Percentiles rank a stretch among this genome's conserved stretches.
Evolutionary conservation across 2,888 invertebrate species (phyloP).

Genomic region (Eumacrocentrus americanus): DNA sequence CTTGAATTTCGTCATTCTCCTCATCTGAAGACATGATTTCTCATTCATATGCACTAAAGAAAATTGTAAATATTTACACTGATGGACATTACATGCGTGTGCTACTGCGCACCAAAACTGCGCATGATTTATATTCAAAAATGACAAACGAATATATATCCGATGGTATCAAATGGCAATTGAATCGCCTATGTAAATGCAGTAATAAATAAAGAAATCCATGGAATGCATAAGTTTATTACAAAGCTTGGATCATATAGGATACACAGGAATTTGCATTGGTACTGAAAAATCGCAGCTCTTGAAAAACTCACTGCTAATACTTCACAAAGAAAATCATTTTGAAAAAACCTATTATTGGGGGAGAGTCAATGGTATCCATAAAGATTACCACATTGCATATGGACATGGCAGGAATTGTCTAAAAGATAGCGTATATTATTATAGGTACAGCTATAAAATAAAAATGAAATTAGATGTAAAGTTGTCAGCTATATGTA

Average conservation of each 20-base stretch:
- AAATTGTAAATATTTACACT: too few relatives aligned
- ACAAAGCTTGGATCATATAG: constrained; percentile 65
- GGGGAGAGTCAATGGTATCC: constrained; percentile 81
- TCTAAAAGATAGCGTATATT: constrained; percentile 73
- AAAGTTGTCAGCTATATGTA: neutral
- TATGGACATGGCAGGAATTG: constrained; percentile 80
- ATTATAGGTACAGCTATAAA: constrained; percentile 69
- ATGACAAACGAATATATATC: too few relatives aligned
- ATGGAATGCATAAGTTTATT: constrained; percentile 67
- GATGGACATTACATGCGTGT: too few relatives aligned
- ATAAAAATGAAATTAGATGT: constrained; percentile 1
- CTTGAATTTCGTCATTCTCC: constrained; percentile 49
- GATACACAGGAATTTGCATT: constrained; percentile 72
- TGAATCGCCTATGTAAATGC: too few relatives aligned
- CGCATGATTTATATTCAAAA: too few relatives aligned
- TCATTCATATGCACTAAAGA: too few relatives aligned
- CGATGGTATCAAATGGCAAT: too few relatives aligned
- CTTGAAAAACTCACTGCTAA: constrained; percentile 77
- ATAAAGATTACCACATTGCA: constrained; percentile 82
- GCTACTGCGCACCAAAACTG: too few relatives aligned
- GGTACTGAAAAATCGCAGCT: constrained; percentile 75
- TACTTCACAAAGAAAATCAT: constrained; percentile 85
- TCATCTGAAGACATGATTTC: constrained; percentile 51
- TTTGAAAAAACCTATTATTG: constrained; percentile 83
- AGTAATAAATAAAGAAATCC: too few relatives aligned